A percentile compares a stretch with the other conserved stretches of the same genome.
Evolutionary conservation across 2,888 invertebrate genomes (phyloP).

Genomic region (Cetonia aurata): DNA sequence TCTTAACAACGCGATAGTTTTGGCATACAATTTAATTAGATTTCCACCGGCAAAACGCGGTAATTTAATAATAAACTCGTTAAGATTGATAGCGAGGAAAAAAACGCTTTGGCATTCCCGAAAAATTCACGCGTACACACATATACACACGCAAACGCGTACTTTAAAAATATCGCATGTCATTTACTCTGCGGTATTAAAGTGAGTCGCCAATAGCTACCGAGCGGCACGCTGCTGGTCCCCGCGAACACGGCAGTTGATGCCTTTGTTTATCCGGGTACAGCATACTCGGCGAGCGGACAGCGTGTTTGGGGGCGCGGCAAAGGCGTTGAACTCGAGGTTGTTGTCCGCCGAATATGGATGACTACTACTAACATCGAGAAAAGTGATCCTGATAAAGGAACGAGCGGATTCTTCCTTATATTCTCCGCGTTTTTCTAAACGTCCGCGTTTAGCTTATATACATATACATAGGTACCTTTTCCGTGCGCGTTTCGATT

Average conservation of each 20-base stretch:
- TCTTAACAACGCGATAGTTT: no score
- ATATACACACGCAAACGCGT: conserved; percentile 27
- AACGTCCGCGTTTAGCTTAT: no score
- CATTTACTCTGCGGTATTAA: conserved; percentile 46
- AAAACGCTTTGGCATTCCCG: conserved; percentile 24
- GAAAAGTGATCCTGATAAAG: conserved; percentile 54
- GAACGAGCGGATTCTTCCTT: conserved; percentile 24
- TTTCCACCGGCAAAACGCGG: background rate
- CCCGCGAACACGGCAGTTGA: conserved; percentile 3
- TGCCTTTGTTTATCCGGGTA: conserved; percentile 46
- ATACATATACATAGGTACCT: no score
- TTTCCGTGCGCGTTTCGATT: no score
- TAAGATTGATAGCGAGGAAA: background rate
- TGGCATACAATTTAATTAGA: no score
- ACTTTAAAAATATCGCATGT: conserved; percentile 55
- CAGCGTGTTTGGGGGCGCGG: conserved; percentile 61
- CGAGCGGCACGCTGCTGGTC: conserved; percentile 50
- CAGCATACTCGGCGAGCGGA: conserved; percentile 52
- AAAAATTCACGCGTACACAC: conserved; percentile 42
- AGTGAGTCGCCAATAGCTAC: conserved; percentile 12
- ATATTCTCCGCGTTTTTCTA: background rate
- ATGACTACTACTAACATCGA: conserved; percentile 54
- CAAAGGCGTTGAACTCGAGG: conserved; percentile 66
- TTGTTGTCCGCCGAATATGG: conserved; percentile 67
- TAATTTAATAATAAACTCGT: conserved; percentile 3